Evolutionary conservation across 2,113 vertebrate species (phyloP).

Genomic region (Thryonomys swinderianus): DNA sequence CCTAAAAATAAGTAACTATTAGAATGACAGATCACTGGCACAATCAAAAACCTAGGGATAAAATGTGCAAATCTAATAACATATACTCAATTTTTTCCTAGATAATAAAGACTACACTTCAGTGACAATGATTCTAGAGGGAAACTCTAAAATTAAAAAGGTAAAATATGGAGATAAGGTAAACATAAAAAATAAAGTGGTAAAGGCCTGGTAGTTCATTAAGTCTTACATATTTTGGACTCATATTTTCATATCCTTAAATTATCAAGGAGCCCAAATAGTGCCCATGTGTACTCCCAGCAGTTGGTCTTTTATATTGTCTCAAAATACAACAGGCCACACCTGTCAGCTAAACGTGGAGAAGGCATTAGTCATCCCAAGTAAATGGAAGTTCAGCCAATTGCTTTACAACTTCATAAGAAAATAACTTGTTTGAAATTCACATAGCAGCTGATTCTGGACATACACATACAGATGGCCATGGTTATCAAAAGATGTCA

Average conservation of each 20-base stretch:
- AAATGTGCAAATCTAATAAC: background rate
- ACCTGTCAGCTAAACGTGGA: background rate
- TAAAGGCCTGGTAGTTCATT: background rate
- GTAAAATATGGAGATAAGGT: background rate
- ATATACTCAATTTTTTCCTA: background rate
- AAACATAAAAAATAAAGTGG: background rate
- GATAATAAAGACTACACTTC: background rate
- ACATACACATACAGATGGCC: too few species aligned
- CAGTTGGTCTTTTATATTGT: background rate
- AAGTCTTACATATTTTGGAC: background rate
- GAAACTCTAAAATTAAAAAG: background rate
- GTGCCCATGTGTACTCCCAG: background rate
- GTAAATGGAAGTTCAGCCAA: background rate
- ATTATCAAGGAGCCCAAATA: background rate
- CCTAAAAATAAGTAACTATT: background rate
- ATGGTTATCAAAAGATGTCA: background rate
- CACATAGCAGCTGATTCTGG: background rate
- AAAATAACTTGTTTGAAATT: background rate
- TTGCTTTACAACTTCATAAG: background rate
- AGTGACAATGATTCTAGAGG: background rate
- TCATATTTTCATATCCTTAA: background rate
- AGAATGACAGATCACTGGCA: background rate
- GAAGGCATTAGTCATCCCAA: background rate
- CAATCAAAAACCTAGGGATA: background rate
- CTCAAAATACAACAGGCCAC: background rate